A percentile compares a stretch with the other conserved stretches of the same genome.
These are phyloP conservation scores for Phorcus lineatus DNA, from an alignment of 2,888 invertebrate species.

Conservation along the genomic window DNA sequence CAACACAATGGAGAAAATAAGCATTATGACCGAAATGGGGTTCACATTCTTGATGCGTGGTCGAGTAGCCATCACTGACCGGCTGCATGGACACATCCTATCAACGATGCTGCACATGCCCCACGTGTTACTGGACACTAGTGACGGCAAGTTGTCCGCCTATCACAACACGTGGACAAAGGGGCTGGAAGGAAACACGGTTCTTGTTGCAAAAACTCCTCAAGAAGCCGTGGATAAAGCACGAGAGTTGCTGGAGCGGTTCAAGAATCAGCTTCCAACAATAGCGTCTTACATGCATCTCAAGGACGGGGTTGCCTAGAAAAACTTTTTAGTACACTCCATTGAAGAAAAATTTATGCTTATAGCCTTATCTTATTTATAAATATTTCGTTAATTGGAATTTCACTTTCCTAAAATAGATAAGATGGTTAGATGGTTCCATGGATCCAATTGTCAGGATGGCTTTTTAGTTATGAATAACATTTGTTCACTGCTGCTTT, in stretches of 20 bases:
- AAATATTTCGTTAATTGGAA: too few species aligned
- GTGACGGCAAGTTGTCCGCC: slow-evolving; percentile 33
- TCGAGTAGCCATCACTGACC: slow-evolving; percentile 44
- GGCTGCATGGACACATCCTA: slow-evolving; percentile 48
- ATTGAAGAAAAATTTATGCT: too few species aligned
- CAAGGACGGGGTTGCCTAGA: neutral
- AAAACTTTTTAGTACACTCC: too few species aligned
- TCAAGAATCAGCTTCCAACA: neutral
- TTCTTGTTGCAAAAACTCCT: neutral
- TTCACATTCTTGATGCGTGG: slow-evolving; percentile 39
- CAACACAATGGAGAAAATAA: slow-evolving; percentile 32
- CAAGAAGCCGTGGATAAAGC: neutral
- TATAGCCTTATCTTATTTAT: too few species aligned
- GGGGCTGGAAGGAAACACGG: slow-evolving; percentile 24
- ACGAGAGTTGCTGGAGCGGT: neutral
- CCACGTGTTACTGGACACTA: slow-evolving; percentile 46
- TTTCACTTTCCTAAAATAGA: too few species aligned
- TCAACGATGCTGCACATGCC: slow-evolving; percentile 42
- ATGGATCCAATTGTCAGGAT: too few species aligned
- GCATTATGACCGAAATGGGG: slow-evolving; percentile 28
- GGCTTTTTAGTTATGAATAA: too few species aligned
- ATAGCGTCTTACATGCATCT: neutral
- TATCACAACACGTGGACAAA: slow-evolving; percentile 42
- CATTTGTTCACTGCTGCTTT: too few species aligned
- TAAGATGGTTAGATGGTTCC: too few species aligned